phyloP scores from a whole-genome alignment of 2,797 vertebrate genomes.

The Smutsia temminckii region DNA sequence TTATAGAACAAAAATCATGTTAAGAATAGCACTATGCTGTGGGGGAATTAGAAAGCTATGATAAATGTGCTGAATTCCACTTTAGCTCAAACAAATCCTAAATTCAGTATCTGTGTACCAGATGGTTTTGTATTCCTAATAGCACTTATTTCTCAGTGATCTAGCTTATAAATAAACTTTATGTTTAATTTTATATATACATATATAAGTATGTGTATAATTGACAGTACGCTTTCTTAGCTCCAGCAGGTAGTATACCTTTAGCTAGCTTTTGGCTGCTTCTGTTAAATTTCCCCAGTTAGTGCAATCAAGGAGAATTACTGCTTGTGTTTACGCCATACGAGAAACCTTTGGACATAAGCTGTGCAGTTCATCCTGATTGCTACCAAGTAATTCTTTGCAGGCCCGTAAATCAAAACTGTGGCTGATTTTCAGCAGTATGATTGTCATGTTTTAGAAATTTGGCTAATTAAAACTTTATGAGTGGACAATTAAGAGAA shows the following conservation, averaged over 20 bases:
- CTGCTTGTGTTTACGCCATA: slow-evolving; percentile 77
- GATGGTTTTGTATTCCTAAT: not conserved
- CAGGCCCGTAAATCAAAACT: slow-evolving; percentile 81
- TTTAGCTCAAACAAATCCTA: not conserved
- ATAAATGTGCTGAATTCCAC: not conserved
- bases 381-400: slow-evolving; percentile 84
- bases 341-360: slow-evolving; percentile 77
- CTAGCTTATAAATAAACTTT: not conserved
- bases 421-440: slow-evolving; percentile 75
- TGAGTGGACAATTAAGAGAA: not conserved
- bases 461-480: slow-evolving; percentile 52
- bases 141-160: not conserved
- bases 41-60: not conserved
- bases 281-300: not conserved
- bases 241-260: not conserved
- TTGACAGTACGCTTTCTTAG: not conserved
- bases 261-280: slow-evolving; percentile 14
- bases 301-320: slow-evolving; percentile 45
- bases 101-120: not conserved
- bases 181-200: not conserved
- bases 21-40: not conserved
- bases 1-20: not conserved
- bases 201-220: not conserved
- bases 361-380: slow-evolving; percentile 73
- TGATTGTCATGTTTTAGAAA: slow-evolving; percentile 75